Conservation (phyloP, 1,140 invertebrate species). For the Formica selysi region DNA sequence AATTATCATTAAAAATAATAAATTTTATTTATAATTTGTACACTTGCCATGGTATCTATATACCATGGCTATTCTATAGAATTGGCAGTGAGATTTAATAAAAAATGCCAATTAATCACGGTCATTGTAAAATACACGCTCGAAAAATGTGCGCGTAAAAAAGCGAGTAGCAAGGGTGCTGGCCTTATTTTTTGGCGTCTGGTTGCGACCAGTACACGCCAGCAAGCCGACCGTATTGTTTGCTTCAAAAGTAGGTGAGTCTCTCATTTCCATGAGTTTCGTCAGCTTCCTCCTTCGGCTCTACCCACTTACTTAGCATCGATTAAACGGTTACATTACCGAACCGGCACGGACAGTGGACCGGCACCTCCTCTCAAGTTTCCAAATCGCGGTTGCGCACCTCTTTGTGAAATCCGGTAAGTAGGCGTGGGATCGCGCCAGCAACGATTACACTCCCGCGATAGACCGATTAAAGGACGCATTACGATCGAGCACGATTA, state of each 20-base stretch:
- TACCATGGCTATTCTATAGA: background rate
- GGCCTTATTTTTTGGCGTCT: slow-evolving; percentile 47
- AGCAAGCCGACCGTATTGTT: slow-evolving; percentile 58
- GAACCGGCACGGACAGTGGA: slow-evolving; percentile 54
- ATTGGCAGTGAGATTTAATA: background rate
- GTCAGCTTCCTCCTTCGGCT: slow-evolving; percentile 66
- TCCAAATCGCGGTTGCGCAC: slow-evolving; percentile 53
- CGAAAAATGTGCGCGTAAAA: background rate
- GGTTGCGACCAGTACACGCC: slow-evolving; percentile 31
- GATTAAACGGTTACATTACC: slow-evolving; percentile 71
- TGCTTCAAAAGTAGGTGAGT: slow-evolving; percentile 55
- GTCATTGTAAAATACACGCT: background rate
- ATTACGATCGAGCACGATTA: background rate
- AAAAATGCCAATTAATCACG: slow-evolving; percentile 20
- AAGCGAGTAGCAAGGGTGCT: background rate
- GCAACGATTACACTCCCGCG: slow-evolving; percentile 49
- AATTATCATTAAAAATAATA: background rate
- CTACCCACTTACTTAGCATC: slow-evolving; percentile 64
- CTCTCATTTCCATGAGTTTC: slow-evolving; percentile 69
- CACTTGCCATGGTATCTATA: no score
- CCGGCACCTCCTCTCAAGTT: slow-evolving; percentile 35
- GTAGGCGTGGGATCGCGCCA: slow-evolving; percentile 31
- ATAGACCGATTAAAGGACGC: slow-evolving; percentile 59
- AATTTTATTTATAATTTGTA: background rate
- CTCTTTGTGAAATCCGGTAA: slow-evolving; percentile 40